These are phyloP conservation scores for Cygnus olor DNA, from an alignment of 2,797 vertebrate genomes.

Conservation along the genomic window DNA sequence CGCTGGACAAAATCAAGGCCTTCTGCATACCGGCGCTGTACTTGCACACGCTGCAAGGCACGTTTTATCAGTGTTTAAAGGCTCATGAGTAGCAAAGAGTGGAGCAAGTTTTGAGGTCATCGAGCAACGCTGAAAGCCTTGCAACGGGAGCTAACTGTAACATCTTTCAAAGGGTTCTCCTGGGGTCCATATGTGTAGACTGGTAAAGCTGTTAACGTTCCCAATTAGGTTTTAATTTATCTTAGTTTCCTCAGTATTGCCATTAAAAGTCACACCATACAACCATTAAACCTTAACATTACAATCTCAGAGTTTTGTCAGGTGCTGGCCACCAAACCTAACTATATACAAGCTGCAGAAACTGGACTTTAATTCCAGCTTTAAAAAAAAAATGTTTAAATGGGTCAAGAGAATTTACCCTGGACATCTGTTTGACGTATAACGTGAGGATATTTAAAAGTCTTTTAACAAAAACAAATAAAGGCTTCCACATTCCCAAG, in stretches of 20 bases:
- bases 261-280: slow-evolving; percentile 75
- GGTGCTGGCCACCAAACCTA: slow-evolving; percentile 85
- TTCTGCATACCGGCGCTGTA: neutral
- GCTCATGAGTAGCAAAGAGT: neutral
- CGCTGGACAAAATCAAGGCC: neutral
- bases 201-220: slow-evolving; percentile 85
- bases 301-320: slow-evolving; percentile 89
- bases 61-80: neutral
- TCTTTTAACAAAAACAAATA: slow-evolving; percentile 87
- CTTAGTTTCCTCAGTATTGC: slow-evolving; percentile 80
- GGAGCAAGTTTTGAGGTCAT: slow-evolving; percentile 78
- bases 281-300: slow-evolving; percentile 79
- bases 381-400: slow-evolving; percentile 77
- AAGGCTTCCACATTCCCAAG: slow-evolving; percentile 80
- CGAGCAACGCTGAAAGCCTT: slow-evolving; percentile 74
- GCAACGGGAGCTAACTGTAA: slow-evolving; percentile 89
- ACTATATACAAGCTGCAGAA: slow-evolving; percentile 50
- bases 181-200: slow-evolving; percentile 82
- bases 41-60: neutral
- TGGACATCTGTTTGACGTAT: slow-evolving; percentile 94
- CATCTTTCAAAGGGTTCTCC: slow-evolving; percentile 81
- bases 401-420: slow-evolving; percentile 88
- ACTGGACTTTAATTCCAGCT: slow-evolving; percentile 76
- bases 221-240: slow-evolving; percentile 90
- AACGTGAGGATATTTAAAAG: slow-evolving; percentile 89